These are phyloP conservation scores for Alces alces DNA, from an alignment of 2,113 vertebrate species.

Conservation along the genomic window DNA sequence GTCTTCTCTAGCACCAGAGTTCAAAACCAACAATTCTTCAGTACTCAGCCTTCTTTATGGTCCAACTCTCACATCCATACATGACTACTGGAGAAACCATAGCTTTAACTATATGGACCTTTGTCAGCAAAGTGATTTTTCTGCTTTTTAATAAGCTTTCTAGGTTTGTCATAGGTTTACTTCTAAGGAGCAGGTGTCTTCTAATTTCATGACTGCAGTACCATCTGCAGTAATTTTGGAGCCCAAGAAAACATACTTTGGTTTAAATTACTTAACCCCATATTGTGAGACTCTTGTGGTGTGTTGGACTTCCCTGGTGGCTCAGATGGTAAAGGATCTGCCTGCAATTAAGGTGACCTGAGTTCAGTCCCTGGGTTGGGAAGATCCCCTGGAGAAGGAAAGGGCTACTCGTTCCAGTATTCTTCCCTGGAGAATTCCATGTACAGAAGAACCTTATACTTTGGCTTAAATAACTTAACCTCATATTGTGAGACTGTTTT, in stretches of 20 bases:
- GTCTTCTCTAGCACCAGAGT: not conserved
- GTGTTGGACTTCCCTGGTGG: not conserved
- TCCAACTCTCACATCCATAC: not conserved
- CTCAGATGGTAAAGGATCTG: not conserved
- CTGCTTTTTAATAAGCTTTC: not conserved
- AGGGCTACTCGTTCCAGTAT: not conserved
- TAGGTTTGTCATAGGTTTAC: not conserved
- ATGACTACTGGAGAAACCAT: not conserved
- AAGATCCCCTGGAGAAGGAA: not conserved
- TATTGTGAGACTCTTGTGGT: not conserved
- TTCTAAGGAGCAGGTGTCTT: not conserved
- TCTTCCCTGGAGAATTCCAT: not conserved
- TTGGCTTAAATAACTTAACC: not conserved
- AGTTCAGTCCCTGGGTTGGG: not conserved
- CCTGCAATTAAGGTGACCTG: not conserved
- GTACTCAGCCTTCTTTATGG: not conserved
- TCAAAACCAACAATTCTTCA: not conserved
- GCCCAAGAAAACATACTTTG: not conserved
- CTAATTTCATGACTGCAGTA: not conserved
- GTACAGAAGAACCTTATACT: not conserved
- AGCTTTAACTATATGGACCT: not conserved
- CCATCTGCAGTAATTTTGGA: not conserved
- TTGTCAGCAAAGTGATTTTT: not conserved
- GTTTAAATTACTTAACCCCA: not conserved
- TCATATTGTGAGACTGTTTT: not conserved